Conservation (phyloP, 2,888 invertebrate genomes). For the Eupeodes luniger region DNA sequence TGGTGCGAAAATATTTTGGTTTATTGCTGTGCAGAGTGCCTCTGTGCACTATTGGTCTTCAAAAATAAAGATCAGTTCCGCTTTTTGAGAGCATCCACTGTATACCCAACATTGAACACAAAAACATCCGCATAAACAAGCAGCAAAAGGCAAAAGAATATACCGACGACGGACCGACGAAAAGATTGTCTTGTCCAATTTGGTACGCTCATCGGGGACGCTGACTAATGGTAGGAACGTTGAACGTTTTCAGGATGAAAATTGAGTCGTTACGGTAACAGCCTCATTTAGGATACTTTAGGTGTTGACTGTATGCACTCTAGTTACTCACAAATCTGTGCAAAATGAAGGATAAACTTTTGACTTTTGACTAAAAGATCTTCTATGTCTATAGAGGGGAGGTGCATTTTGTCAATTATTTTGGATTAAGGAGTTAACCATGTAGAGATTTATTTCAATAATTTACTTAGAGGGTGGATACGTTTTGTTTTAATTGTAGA, state of each 20-base stretch:
- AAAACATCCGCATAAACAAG: background rate
- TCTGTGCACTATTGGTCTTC: slow-evolving; percentile 54
- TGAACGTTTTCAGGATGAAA: slow-evolving; percentile 21
- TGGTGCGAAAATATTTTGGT: slow-evolving; percentile 73
- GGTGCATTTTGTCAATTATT: slow-evolving; percentile 66
- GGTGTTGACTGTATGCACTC: slow-evolving; percentile 63
- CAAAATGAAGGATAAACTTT: slow-evolving; percentile 49
- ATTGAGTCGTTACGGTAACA: slow-evolving; percentile 72
- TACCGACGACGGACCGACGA: slow-evolving; percentile 32
- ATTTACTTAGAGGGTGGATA: slow-evolving; percentile 44
- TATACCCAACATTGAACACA: background rate
- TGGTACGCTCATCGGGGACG: slow-evolving; percentile 66
- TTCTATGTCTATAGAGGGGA: slow-evolving; percentile 16
- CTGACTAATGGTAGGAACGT: slow-evolving; percentile 39
- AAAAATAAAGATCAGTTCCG: slow-evolving; percentile 58
- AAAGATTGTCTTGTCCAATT: slow-evolving; percentile 49
- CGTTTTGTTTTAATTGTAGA: slow-evolving; percentile 36
- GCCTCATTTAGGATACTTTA: slow-evolving; percentile 62
- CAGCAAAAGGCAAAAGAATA: background rate
- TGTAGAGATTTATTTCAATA: background rate
- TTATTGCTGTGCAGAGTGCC: slow-evolving; percentile 72
- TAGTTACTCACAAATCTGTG: slow-evolving; percentile 50
- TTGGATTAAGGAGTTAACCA: slow-evolving; percentile 44
- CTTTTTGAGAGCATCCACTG: slow-evolving; percentile 37
- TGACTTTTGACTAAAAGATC: slow-evolving; percentile 10